These are phyloP conservation scores for Nipponacmea schrenckii DNA, from an alignment of 2,888 invertebrate genomes.

Conservation along the genomic window DNA sequence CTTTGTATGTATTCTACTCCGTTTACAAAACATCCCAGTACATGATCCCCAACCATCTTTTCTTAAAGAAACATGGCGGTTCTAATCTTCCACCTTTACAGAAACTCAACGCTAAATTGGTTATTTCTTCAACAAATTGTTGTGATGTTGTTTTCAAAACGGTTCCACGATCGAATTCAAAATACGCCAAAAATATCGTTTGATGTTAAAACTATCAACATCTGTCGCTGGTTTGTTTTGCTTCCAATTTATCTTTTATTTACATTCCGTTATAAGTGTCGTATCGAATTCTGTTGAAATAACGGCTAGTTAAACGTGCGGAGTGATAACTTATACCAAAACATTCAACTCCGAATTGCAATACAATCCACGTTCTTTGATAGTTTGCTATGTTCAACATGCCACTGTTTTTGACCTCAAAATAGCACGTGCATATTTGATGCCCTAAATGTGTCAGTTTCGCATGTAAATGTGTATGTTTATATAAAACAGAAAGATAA, in stretches of 20 bases:
- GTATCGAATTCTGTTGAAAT: constrained; percentile 21
- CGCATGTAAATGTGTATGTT: background rate
- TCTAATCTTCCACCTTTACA: background rate
- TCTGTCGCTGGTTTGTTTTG: background rate
- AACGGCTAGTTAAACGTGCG: constrained; percentile 7
- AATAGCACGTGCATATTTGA: constrained; percentile 4
- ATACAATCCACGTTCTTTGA: constrained; percentile 9
- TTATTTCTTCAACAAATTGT: constrained; percentile 7
- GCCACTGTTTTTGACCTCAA: background rate
- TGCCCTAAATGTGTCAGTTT: constrained; percentile 5
- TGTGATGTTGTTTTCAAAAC: constrained; percentile 7
- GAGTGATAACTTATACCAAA: constrained; percentile 23
- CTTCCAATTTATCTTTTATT: background rate
- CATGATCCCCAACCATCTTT: background rate
- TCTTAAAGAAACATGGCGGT: background rate
- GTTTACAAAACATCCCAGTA: constrained; percentile 1
- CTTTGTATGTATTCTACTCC: background rate
- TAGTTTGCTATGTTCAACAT: constrained; percentile 6
- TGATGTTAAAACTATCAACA: background rate
- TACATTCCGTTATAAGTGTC: constrained; percentile 10
- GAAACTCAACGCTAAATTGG: constrained; percentile 6
- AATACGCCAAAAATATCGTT: constrained; percentile 1
- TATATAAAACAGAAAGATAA: background rate
- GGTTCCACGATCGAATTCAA: background rate
- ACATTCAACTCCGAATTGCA: constrained; percentile 26